A percentile compares a stretch with the other conserved stretches of the same genome.
Conservation (phyloP, 2,113 vertebrate genomes). For the Boleophthalmus pectinirostris region DNA sequence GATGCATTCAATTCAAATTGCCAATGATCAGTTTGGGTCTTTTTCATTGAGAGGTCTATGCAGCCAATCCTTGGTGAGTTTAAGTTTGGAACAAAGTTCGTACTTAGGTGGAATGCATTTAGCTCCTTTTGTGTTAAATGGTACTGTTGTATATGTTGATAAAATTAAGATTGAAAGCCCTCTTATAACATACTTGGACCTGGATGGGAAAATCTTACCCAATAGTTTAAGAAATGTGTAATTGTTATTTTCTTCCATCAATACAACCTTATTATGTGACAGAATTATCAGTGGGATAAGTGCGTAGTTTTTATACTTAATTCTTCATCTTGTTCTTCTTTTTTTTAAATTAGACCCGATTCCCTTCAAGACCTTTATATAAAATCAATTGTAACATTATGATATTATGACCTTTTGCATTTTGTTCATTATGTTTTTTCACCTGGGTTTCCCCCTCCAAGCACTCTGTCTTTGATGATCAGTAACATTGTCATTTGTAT, state of each 20-base stretch:
- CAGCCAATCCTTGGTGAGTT: too few relatives aligned
- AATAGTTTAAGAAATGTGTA: background rate
- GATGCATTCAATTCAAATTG: too few relatives aligned
- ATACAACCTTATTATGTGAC: background rate
- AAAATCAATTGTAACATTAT: background rate
- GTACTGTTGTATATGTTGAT: too few relatives aligned
- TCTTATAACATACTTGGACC: too few relatives aligned
- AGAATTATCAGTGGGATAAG: background rate
- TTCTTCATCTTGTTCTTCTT: too few relatives aligned
- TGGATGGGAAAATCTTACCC: too few relatives aligned
- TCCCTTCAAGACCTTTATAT: background rate
- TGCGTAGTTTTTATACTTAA: background rate
- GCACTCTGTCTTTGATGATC: background rate
- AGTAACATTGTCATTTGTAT: background rate
- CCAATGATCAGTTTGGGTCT: background rate
- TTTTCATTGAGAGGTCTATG: too few relatives aligned
- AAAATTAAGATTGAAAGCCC: too few relatives aligned
- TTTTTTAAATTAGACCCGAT: background rate
- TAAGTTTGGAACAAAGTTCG: too few relatives aligned
- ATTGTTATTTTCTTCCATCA: background rate
- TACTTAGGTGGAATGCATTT: too few relatives aligned
- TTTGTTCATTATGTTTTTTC: background rate
- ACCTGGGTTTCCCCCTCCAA: background rate
- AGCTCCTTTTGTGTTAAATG: too few relatives aligned
- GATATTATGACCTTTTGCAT: background rate